Evolutionary conservation across 1,140 invertebrate species (phyloP), one percentile per base, ranked within the genome.

Genomic region (Heterodera carotae): DNA sequence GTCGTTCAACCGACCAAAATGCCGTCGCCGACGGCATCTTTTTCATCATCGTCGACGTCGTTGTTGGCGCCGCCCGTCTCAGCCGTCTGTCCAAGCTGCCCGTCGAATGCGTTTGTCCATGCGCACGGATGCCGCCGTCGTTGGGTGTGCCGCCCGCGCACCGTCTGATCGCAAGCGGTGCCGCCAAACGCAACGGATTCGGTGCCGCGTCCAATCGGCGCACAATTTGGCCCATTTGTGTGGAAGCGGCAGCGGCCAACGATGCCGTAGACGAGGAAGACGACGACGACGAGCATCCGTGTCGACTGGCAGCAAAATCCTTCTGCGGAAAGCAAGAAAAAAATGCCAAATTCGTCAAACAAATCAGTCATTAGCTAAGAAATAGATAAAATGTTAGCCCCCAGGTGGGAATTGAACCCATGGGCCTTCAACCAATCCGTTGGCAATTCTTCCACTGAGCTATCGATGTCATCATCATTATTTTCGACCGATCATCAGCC

Each of bases 151-250:
- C 39, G 39, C 39, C 39, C 6, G 6, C 39, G 39, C 39, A 8
- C 12, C 48, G 48, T 0, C 48, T 4, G 15, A 56, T 18, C 12
- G 22, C 18, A 18, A 66, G 62, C 62, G 62, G 62, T 7, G n/a
- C n/a, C n/a, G n/a, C n/a, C n/a, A 22, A 4, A 27, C 62, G 33
- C 27, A 66, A 6, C 62, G 62, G 62, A 66, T 31, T n/a, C n/a
- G n/a, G 62, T 22, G 27, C 29, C 6, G 62, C 27, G 22, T 66
- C 62, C 62, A 66, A n/a, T 22, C 62, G 62, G 2, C 62, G 62
- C 33, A 66, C 62, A 31, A 66, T 66, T 66, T 66, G 62, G n/a
- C 62, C 62, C 62, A 66, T 31, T 31, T 66, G 62, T 27, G 62
- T 34, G 62, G 62, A 66, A 10, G 62, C 62, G 8, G 12, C 62